phyloP scores from a whole-genome alignment of 2,797 vertebrate species.

The Galago senegalensis region DNA sequence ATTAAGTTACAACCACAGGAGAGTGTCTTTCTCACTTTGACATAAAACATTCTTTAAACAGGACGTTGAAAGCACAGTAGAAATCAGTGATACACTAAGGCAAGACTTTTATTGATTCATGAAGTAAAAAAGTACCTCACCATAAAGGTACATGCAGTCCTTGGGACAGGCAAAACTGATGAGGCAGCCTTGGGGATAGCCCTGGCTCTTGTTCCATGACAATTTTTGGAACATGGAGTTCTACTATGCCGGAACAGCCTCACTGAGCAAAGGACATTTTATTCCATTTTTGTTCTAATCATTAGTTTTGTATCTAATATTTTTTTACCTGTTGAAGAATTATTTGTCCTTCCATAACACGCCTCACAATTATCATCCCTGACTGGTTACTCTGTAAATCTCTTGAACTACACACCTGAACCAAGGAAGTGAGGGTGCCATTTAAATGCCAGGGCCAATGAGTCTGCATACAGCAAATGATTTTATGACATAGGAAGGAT shows the following conservation, averaged over 20 bases:
- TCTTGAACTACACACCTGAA: no score
- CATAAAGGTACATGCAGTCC: background rate
- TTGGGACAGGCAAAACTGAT: background rate
- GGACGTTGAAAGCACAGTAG: background rate
- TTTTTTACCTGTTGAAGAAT: background rate
- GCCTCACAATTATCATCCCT: background rate
- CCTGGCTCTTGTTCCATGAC: background rate
- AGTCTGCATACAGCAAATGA: background rate
- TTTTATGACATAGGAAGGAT: background rate
- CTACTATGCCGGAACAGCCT: background rate
- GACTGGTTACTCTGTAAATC: background rate
- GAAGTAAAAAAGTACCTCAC: background rate
- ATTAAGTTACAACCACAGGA: background rate
- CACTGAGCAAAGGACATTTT: background rate
- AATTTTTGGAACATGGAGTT: background rate
- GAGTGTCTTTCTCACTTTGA: background rate
- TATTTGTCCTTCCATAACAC: background rate
- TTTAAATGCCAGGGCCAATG: background rate
- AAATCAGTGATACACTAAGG: background rate
- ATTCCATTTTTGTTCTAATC: background rate
- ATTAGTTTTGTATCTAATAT: background rate
- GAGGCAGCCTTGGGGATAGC: fast-evolving
- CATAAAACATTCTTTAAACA: background rate
- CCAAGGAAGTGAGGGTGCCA: background rate
- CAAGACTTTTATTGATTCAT: background rate